A percentile compares a stretch with the other conserved stretches of the same genome.
phyloP scores from a whole-genome alignment of 2,113 vertebrate species.

The Sminthopsis crassicaudata region DNA sequence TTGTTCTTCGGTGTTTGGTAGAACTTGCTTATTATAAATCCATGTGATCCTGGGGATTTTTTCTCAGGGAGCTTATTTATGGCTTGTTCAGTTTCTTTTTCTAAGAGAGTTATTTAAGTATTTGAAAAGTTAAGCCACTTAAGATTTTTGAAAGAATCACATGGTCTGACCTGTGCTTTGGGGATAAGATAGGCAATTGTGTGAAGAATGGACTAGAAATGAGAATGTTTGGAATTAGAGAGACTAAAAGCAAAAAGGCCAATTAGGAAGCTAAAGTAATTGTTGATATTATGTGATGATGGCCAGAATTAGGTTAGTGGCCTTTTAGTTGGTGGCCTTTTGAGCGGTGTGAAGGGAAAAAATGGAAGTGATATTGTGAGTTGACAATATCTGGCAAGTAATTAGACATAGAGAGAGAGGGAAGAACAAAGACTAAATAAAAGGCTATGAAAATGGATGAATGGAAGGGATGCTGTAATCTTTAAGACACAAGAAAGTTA shows the following conservation, averaged over 20 bases:
- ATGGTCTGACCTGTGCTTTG: background rate
- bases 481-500: background rate
- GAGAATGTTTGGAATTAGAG: background rate
- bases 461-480: background rate
- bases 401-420: background rate
- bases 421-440: background rate
- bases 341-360: background rate
- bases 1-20: background rate
- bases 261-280: background rate
- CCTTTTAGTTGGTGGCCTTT: background rate
- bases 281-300: background rate
- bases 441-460: background rate
- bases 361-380: background rate
- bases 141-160: background rate
- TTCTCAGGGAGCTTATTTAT: background rate
- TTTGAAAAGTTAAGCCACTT: background rate
- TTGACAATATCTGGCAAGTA: background rate
- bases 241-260: background rate
- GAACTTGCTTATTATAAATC: background rate
- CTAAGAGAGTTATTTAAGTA: background rate
- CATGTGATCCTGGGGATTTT: background rate
- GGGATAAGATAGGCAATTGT: background rate
- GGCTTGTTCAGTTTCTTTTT: background rate
- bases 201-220: background rate
- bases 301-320: background rate